phyloP scores from a whole-genome alignment of 1,140 invertebrate genomes.

The Aphidius gifuensis region DNA sequence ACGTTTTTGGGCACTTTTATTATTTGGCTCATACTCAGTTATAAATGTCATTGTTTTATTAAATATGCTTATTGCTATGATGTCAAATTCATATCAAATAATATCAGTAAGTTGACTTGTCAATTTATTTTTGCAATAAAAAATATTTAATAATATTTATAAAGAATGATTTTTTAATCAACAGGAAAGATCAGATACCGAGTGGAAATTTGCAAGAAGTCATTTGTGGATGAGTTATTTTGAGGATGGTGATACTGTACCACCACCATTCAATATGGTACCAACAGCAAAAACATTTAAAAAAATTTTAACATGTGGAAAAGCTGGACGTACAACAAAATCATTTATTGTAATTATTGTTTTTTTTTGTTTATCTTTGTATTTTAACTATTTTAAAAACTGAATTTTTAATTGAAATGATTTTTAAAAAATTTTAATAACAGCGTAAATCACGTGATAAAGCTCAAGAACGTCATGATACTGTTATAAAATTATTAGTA shows the following conservation, averaged over 20 bases:
- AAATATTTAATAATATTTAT: neutral
- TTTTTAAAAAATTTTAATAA: slow-evolving; percentile 7
- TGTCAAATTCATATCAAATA: slow-evolving; percentile 92
- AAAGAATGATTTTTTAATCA: slow-evolving; percentile 18
- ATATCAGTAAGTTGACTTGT: slow-evolving; percentile 68
- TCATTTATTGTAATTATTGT: slow-evolving; percentile 62
- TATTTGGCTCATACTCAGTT: slow-evolving; percentile 86
- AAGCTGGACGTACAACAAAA: slow-evolving; percentile 54
- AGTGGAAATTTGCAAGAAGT: slow-evolving; percentile 90
- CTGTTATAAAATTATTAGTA: slow-evolving; percentile 75
- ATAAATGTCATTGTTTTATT: slow-evolving; percentile 90
- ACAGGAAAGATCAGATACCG: slow-evolving; percentile 80
- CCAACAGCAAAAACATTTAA: slow-evolving; percentile 70
- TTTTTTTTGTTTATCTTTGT: neutral
- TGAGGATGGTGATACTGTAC: slow-evolving; percentile 79
- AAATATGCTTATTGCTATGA: slow-evolving; percentile 95
- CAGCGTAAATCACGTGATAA: slow-evolving; percentile 72
- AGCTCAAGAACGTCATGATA: slow-evolving; percentile 66
- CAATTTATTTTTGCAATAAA: neutral
- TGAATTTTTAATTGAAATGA: neutral
- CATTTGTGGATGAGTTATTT: slow-evolving; percentile 93
- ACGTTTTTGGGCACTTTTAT: slow-evolving; percentile 80
- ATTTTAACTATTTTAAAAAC: neutral
- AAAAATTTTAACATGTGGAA: slow-evolving; percentile 56
- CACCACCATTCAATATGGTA: slow-evolving; percentile 85